phyloP scores from a whole-genome alignment of 2,888 invertebrate genomes.

The Protophormia terraenovae region DNA sequence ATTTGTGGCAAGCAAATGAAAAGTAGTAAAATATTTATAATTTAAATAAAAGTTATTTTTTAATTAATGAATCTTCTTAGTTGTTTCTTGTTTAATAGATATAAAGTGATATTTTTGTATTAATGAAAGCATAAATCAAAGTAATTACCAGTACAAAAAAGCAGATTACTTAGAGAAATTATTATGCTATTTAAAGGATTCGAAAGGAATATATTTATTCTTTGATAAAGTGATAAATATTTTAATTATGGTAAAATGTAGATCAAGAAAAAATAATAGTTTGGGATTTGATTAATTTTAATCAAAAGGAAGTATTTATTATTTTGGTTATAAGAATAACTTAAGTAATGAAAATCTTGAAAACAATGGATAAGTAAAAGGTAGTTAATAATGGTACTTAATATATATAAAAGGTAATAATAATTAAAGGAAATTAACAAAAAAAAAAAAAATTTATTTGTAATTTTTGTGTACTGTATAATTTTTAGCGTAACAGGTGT shows the following conservation, averaged over 20 bases:
- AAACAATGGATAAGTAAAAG: not conserved
- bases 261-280: not conserved
- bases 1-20: not conserved
- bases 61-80: slow-evolving; percentile 39
- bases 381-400: too few species aligned
- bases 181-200: not conserved
- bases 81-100: not conserved
- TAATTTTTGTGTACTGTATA: too few species aligned
- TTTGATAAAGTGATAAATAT: not conserved
- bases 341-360: not conserved
- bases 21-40: slow-evolving; percentile 18
- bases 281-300: not conserved
- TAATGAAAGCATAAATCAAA: slow-evolving; percentile 34
- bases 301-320: not conserved
- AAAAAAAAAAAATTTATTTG: too few species aligned
- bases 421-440: too few species aligned
- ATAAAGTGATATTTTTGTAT: not conserved
- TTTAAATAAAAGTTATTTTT: slow-evolving; percentile 27
- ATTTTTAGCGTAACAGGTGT: too few species aligned
- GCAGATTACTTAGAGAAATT: not conserved
- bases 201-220: not conserved
- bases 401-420: too few species aligned
- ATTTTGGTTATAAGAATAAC: not conserved
- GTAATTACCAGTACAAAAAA: not conserved
- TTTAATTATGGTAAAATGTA: slow-evolving; percentile 38